phyloP scores from a whole-genome alignment of 92 coral and sea anemone species.

The Porites rus region DNA sequence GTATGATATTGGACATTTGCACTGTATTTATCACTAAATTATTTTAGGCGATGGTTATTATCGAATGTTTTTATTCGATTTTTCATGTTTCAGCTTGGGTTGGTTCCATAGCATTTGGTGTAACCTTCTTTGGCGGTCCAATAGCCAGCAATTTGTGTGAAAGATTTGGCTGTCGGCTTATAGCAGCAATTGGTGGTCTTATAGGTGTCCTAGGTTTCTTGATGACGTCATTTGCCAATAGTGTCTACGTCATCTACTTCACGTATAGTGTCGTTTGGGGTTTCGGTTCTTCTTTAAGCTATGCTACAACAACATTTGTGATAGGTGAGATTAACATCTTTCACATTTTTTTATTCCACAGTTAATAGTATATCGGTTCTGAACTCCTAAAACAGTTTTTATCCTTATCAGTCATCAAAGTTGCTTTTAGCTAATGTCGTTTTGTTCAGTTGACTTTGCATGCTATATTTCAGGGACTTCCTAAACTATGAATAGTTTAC shows the following conservation, averaged over 20 bases:
- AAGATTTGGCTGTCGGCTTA: slow-evolving; percentile 86
- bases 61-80: no score
- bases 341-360: no score
- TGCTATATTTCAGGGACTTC: no score
- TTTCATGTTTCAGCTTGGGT: slow-evolving; percentile 81
- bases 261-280: slow-evolving; percentile 95
- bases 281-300: slow-evolving; percentile 86
- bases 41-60: no score
- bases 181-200: slow-evolving; percentile 79
- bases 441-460: no score
- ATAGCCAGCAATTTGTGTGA: slow-evolving; percentile 81
- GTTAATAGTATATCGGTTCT: no score
- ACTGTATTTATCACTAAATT: no score
- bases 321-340: slow-evolving; percentile 56
- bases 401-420: no score
- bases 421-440: no score
- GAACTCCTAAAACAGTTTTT: no score
- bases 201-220: slow-evolving; percentile 83
- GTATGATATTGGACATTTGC: no score
- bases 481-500: no score
- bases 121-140: slow-evolving; percentile 93
- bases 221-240: slow-evolving; percentile 88
- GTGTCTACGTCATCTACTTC: slow-evolving; percentile 82
- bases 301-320: slow-evolving; percentile 90
- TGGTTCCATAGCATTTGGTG: slow-evolving; percentile 92